Base-by-base conservation (phyloP, 2,113 vertebrate genomes). In the Tapirus terrestris region DNA sequence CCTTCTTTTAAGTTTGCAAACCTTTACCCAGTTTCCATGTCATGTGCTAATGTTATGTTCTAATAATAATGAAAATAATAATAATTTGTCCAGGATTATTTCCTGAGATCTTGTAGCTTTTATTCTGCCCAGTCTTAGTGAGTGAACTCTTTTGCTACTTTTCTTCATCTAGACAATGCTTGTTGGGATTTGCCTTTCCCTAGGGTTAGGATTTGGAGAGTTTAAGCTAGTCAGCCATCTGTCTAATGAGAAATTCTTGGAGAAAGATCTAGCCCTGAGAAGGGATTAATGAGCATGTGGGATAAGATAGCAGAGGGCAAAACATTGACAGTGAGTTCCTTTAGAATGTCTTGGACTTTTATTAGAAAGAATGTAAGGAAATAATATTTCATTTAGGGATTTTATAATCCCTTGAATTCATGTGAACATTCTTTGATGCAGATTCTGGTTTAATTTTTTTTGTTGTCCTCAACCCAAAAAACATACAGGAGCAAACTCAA, bases 331-430 rank as follows among this genome's bases (percentile, higher is more conserved):
- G 20, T 43, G 48, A 53, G 20, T 80, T 70, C 58, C 67, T 73
- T 82, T n/a, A 17, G 63, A 89, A 61, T n/a, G 14, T 86, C 33
- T 58, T 85, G 3, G 43, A 60, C 73, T 85, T 93, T 79, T 81
- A 89, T 84, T 88, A 85, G 45, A 70, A 68, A 92, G 43, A 82
- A 29, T 48, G 4, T 82, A 9, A 91, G 60, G 43, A 81, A 86
- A 68, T 93, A 65, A 8, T 36, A 58, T 56, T 91, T 97, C 27
- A 63, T 70, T 81, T 63, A 43, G 48, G 51, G 13, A 39, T 87
- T 96, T 91, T 91, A 21, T 82, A 75, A n/a, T 75, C 36, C 16
- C 17, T 67, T 83, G 25, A 92, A 70, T 95, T 89, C 10, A 39
- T 80, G 5, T 96, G 63, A 89, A 61, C 70, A 68, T 67, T 86